Percentiles rank a stretch among this genome's conserved stretches.
Evolutionary conservation across 92 coral and sea anemone species (phyloP).

Genomic region (Desmophyllum pertusum): DNA sequence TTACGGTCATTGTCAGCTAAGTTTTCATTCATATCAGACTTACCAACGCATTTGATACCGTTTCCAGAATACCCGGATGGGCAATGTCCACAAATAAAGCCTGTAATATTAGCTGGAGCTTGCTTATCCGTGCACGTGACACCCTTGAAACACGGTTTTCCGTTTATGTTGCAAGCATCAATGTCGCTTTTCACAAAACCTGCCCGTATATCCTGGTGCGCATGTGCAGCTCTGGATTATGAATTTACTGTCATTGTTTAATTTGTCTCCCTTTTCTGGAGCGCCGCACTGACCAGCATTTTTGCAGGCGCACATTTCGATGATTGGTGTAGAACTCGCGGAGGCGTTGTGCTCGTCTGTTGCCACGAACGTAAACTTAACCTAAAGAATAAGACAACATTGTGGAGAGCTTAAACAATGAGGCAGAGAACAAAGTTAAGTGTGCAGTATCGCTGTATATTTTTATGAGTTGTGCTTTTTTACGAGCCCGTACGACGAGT

Average conservation of each 20-base stretch:
- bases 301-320: constrained; percentile 71
- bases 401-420: too few species aligned
- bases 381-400: constrained; percentile 36
- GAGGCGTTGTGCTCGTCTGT: constrained; percentile 67
- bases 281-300: constrained; percentile 66
- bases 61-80: constrained; percentile 76
- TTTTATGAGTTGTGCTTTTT: too few species aligned
- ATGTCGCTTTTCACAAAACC: constrained; percentile 71
- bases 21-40: too few species aligned
- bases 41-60: constrained; percentile 74
- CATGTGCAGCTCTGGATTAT: constrained; percentile 69
- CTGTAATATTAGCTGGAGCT: constrained; percentile 52
- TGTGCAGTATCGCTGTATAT: too few species aligned
- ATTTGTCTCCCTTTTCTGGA: constrained; percentile 41
- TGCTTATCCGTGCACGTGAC: constrained; percentile 68
- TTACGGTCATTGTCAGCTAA: too few species aligned
- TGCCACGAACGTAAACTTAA: constrained; percentile 62
- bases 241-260: constrained; percentile 46
- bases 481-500: too few species aligned
- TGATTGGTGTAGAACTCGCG: constrained; percentile 54
- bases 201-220: constrained; percentile 70
- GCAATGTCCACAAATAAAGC: constrained; percentile 70
- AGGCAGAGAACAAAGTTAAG: too few species aligned
- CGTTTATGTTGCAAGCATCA: constrained; percentile 66
- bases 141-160: constrained; percentile 77